These are phyloP conservation scores for Lindbergichthys nudifrons DNA, from an alignment of 2,797 vertebrate species.

Conservation along the genomic window DNA sequence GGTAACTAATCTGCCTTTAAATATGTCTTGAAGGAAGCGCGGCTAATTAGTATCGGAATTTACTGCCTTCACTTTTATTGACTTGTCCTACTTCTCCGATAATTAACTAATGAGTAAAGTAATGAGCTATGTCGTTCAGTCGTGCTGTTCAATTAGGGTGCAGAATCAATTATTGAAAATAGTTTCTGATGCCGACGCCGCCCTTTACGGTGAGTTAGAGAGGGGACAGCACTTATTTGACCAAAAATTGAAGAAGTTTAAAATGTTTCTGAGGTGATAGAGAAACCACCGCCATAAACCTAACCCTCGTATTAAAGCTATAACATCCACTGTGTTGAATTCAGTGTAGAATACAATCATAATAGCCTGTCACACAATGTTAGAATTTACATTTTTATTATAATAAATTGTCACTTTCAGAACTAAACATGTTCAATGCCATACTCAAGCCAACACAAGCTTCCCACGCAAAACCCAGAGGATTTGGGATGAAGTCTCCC, in stretches of 20 bases:
- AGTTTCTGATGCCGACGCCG: slow-evolving; percentile 91
- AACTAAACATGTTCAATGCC: slow-evolving; percentile 6
- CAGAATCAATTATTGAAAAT: slow-evolving; percentile 99
- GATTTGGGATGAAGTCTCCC: slow-evolving; percentile 62
- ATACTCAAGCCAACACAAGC: slow-evolving; percentile 14
- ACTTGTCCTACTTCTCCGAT: slow-evolving; percentile 99
- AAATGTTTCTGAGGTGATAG: slow-evolving; percentile 9
- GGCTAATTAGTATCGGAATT: slow-evolving; percentile 99
- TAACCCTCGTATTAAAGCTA: neutral
- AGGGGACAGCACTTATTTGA: slow-evolving; percentile 64
- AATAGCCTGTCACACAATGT: neutral
- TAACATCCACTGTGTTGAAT: neutral
- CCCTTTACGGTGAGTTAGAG: slow-evolving; percentile 52
- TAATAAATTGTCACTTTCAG: slow-evolving; percentile 20
- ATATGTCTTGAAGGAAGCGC: slow-evolving; percentile 99
- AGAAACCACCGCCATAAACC: neutral
- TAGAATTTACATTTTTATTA: slow-evolving; percentile 29
- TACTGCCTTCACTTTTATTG: slow-evolving; percentile 99
- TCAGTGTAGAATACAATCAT: neutral
- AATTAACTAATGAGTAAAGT: slow-evolving; percentile 99
- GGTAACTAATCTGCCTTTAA: slow-evolving; percentile 99
- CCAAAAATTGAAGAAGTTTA: slow-evolving; percentile 42
- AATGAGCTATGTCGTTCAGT: slow-evolving; percentile 99
- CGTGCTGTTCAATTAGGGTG: slow-evolving; percentile 99
- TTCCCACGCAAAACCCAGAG: slow-evolving; percentile 52